These are phyloP conservation scores for Chloropsis hardwickii DNA, from an alignment of 2,113 vertebrate genomes.

Conservation along the genomic window DNA sequence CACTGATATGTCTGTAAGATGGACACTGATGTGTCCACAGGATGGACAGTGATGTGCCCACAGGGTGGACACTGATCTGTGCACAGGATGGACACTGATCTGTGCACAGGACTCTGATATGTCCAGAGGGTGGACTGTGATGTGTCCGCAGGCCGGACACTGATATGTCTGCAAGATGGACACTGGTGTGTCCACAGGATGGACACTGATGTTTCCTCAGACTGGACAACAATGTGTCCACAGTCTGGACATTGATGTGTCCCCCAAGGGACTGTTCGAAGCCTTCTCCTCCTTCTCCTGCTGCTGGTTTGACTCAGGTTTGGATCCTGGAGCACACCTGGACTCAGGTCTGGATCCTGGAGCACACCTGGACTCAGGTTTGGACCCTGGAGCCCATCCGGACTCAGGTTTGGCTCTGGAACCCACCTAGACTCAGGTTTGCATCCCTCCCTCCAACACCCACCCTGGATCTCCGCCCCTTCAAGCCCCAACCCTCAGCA, in stretches of 20 bases:
- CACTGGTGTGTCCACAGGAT: accelerated
- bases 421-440: not conserved
- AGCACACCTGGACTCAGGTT: not conserved
- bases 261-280: not conserved
- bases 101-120: not conserved
- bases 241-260: accelerated
- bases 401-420: not conserved
- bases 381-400: not conserved
- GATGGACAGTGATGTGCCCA: accelerated
- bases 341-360: not conserved
- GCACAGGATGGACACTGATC: accelerated
- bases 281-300: not conserved
- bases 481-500: accelerated
- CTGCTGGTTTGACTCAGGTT: not conserved
- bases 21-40: accelerated
- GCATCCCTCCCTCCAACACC: not conserved
- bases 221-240: accelerated
- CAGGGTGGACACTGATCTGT: not conserved
- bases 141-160: accelerated
- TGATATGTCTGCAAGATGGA: accelerated
- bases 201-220: not conserved
- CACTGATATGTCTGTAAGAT: accelerated
- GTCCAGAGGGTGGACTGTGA: accelerated
- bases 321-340: not conserved
- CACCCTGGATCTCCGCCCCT: accelerated